Percentiles rank a stretch among this genome's conserved stretches.
phyloP scores from a whole-genome alignment of 2,888 invertebrate species.

The Brassicogethes aeneus region DNA sequence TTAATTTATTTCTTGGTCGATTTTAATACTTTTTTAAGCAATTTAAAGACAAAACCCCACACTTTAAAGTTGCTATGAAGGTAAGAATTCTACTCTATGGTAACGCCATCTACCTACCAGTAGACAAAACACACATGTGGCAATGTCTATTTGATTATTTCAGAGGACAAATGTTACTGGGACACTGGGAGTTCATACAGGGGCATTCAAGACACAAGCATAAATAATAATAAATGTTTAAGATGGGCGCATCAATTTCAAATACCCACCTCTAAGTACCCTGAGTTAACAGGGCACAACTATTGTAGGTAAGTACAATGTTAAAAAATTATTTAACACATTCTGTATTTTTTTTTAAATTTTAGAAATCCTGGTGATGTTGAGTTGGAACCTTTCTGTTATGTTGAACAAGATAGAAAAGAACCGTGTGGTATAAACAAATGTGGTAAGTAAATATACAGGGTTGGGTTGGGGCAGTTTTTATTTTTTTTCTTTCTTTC shows the following conservation, averaged over 20 bases:
- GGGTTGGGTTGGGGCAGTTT: not conserved
- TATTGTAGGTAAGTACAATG: constrained; percentile 47
- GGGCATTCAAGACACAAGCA: constrained; percentile 67
- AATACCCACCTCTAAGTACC: constrained; percentile 65
- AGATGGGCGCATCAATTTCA: constrained; percentile 80
- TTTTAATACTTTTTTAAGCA: too few relatives aligned
- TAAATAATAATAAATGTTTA: constrained; percentile 64
- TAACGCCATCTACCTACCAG: too few relatives aligned
- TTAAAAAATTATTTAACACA: not conserved
- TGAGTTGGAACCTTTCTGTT: constrained; percentile 86
- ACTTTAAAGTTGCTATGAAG: too few relatives aligned
- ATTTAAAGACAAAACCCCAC: too few relatives aligned
- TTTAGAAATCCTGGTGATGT: constrained; percentile 82
- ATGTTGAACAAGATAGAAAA: constrained; percentile 62
- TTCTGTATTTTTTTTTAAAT: constrained; percentile 5
- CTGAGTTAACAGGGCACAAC: constrained; percentile 82
- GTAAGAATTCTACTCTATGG: too few relatives aligned
- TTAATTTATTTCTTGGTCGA: too few relatives aligned
- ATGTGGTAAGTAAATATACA: constrained; percentile 53
- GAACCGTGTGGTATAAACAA: constrained; percentile 82
- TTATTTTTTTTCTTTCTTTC: constrained; percentile 23
- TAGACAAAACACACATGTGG: too few relatives aligned
- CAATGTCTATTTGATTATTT: constrained; percentile 12
- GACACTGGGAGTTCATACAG: constrained; percentile 77
- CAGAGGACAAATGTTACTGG: constrained; percentile 80